Evolutionary conservation across 2,888 invertebrate species (phyloP).

Genomic region (Spisula solida): DNA sequence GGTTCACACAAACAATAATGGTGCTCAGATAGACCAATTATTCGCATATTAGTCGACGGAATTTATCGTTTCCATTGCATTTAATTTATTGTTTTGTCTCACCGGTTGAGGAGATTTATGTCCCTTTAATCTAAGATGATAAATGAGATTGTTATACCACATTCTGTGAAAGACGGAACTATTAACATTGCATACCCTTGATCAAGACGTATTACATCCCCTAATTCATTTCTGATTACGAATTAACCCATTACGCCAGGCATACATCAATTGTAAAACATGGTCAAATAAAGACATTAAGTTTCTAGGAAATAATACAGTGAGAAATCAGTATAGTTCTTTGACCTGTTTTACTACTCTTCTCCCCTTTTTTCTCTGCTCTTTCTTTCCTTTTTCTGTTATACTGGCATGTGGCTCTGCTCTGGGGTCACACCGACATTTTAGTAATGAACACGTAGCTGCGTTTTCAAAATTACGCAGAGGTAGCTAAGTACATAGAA

Average conservation of each 20-base stretch:
- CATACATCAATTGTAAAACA: background rate
- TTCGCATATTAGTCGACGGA: constrained; percentile 21
- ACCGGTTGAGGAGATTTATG: constrained; percentile 6
- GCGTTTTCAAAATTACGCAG: no score
- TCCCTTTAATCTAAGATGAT: background rate
- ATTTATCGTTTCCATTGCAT: constrained; percentile 18
- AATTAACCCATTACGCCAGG: background rate
- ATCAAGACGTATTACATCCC: background rate
- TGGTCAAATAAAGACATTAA: background rate
- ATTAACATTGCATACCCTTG: background rate
- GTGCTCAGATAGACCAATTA: constrained; percentile 1
- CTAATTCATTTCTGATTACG: background rate
- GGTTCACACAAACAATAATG: background rate
- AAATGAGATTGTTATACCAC: constrained; percentile 12
- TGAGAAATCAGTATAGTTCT: background rate
- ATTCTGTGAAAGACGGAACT: constrained; percentile 9
- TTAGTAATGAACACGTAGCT: no score
- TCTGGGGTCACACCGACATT: no score
- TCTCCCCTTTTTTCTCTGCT: no score
- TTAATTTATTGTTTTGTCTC: constrained; percentile 26
- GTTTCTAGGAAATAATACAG: background rate
- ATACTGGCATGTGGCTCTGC: no score
- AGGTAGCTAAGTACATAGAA: no score
- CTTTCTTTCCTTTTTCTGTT: no score
- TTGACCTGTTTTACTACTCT: no score